phyloP scores from a whole-genome alignment of 2,113 vertebrate species.

The Martes martes region DNA sequence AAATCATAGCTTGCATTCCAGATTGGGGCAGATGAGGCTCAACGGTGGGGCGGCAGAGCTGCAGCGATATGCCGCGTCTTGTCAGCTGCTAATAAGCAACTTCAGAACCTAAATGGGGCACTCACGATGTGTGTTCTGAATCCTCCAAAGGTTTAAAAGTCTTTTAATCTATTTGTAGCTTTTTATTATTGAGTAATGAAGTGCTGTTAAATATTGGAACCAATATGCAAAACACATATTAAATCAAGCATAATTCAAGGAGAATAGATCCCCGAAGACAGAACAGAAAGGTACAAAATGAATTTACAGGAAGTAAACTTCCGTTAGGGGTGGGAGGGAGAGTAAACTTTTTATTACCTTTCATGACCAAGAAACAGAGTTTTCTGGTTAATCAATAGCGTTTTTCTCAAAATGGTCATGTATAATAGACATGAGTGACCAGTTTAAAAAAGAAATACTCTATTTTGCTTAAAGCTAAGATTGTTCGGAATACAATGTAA shows the following conservation, averaged over 20 bases:
- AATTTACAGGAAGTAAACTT: slow-evolving; percentile 29
- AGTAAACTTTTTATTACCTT: slow-evolving; percentile 17
- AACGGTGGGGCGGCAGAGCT: background rate
- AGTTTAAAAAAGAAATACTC: background rate
- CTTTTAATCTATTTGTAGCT: slow-evolving; percentile 31
- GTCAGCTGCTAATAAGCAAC: background rate
- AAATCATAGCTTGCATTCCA: slow-evolving; percentile 75
- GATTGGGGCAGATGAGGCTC: background rate
- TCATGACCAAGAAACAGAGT: background rate
- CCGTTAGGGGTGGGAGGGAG: background rate
- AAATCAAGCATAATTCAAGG: background rate
- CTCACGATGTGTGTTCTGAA: background rate
- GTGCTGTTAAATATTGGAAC: background rate
- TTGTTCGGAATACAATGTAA: background rate
- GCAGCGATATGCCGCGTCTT: background rate
- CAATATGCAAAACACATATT: slow-evolving; percentile 10
- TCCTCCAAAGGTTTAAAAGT: slow-evolving; percentile 8
- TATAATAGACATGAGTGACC: background rate
- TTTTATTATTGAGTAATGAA: slow-evolving; percentile 41
- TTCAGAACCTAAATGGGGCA: slow-evolving; percentile 36
- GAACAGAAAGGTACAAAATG: background rate
- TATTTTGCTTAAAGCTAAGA: background rate
- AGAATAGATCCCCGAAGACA: background rate
- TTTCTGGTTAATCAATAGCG: background rate
- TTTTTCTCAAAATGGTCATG: background rate